These are phyloP conservation scores for Teleopsis dalmanni DNA, from an alignment of 1,140 invertebrate species.

Conservation along the genomic window DNA sequence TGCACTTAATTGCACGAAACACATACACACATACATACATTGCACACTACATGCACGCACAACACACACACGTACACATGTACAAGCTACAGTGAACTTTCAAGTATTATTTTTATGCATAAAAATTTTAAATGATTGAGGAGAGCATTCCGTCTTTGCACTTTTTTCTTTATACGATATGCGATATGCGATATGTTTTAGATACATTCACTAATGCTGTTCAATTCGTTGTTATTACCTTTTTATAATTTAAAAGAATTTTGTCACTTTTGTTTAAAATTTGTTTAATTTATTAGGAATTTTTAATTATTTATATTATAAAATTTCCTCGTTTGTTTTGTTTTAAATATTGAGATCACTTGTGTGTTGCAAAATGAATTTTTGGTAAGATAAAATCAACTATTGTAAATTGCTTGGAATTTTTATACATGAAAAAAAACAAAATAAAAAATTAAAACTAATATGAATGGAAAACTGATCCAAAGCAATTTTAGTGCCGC, in stretches of 20 bases:
- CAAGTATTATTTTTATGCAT: slow-evolving; percentile 1
- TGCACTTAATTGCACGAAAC: slow-evolving; percentile 8
- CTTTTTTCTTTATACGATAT: not conserved
- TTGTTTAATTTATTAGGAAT: slow-evolving; percentile 1
- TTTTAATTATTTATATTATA: slow-evolving; percentile 2
- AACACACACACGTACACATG: not conserved
- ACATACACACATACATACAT: not conserved
- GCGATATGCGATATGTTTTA: not conserved
- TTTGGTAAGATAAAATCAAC: not conserved
- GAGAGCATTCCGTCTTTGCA: too few relatives aligned
- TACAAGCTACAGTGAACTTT: slow-evolving; percentile 1
- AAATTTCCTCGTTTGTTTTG: not conserved
- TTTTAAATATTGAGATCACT: not conserved
- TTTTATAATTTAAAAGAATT: slow-evolving; percentile 5
- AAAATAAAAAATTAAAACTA: not conserved
- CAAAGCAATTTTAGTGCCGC: slow-evolving; percentile 22
- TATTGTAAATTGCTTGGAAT: slow-evolving; percentile 1
- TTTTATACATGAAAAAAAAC: too few relatives aligned
- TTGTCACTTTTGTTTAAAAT: slow-evolving; percentile 2
- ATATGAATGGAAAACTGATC: slow-evolving; percentile 6
- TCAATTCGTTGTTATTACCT: slow-evolving; percentile 3
- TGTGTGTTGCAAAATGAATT: not conserved
- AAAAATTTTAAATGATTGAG: too few relatives aligned
- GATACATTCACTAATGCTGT: not conserved
- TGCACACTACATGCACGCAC: slow-evolving; percentile 4